These are phyloP conservation scores for Camelus dromedarius DNA, from an alignment of 2,113 vertebrate species.

Conservation along the genomic window DNA sequence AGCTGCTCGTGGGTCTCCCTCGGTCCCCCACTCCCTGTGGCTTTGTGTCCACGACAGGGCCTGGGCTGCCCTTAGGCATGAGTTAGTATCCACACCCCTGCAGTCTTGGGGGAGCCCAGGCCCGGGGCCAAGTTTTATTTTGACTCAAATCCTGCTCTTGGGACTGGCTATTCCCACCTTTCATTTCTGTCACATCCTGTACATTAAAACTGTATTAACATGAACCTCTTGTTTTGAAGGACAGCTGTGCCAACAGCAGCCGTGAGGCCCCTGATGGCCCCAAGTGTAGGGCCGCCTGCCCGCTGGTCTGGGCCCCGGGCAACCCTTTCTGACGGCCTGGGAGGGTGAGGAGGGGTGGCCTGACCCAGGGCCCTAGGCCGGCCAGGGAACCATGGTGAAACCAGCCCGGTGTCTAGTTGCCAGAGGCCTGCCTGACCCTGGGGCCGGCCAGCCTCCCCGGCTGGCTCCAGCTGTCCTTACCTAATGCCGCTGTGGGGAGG, in stretches of 20 bases:
- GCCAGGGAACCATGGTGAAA: neutral
- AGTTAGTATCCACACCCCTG: constrained; percentile 80
- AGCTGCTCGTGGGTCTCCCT: too few species aligned
- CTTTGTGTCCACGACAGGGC: neutral
- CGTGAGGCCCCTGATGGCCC: neutral
- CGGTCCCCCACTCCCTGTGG: neutral
- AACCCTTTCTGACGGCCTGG: neutral
- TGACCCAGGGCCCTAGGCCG: neutral
- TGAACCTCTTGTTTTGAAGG: constrained; percentile 81
- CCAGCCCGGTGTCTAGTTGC: neutral
- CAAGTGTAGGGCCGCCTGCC: neutral
- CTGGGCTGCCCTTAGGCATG: constrained; percentile 56
- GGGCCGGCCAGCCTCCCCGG: neutral
- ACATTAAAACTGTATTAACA: constrained; percentile 81
- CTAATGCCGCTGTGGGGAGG: neutral
- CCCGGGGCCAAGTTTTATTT: constrained; percentile 76
- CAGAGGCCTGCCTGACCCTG: neutral
- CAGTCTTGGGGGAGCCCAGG: constrained; percentile 68
- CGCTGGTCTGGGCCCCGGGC: neutral
- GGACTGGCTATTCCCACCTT: constrained; percentile 82
- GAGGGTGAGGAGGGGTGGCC: neutral
- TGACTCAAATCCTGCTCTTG: constrained; percentile 77
- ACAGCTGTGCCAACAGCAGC: constrained; percentile 72
- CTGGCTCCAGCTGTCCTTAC: neutral
- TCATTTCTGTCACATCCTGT: constrained; percentile 84